phyloP scores from a whole-genome alignment of 2,113 vertebrate genomes.

The Salvelinus alpinus region DNA sequence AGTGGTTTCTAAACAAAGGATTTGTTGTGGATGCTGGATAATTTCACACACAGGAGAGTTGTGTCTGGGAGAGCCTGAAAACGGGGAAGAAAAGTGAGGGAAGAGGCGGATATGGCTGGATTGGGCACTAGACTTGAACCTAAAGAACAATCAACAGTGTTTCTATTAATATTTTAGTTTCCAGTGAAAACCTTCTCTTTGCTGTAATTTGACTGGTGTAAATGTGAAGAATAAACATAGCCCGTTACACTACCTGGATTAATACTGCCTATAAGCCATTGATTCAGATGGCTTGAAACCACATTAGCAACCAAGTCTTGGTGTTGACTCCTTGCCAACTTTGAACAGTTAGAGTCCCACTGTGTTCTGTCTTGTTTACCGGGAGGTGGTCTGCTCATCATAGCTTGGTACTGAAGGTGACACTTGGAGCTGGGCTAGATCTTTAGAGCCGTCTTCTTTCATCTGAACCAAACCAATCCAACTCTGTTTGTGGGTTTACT shows the following conservation, averaged over 20 bases:
- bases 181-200: neutral
- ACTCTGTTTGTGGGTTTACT: conserved; percentile 11
- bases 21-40: conserved; percentile 23
- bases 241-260: neutral
- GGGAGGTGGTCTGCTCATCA: neutral
- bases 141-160: neutral
- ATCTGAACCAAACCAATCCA: neutral
- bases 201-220: neutral
- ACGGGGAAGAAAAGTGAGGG: neutral
- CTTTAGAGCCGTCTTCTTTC: conserved; percentile 2
- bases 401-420: neutral
- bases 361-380: neutral
- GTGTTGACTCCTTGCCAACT: too few relatives aligned
- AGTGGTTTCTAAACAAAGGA: conserved; percentile 9
- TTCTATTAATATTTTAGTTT: neutral
- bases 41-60: conserved; percentile 18
- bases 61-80: neutral
- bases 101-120: too few relatives aligned
- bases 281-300: too few relatives aligned
- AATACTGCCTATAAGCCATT: neutral
- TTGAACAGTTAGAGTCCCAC: neutral
- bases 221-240: neutral
- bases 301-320: too few relatives aligned
- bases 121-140: neutral
- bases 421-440: neutral